Evolutionary conservation across 1,140 invertebrate species (phyloP).

Genomic region (Drosophila arizonae): DNA sequence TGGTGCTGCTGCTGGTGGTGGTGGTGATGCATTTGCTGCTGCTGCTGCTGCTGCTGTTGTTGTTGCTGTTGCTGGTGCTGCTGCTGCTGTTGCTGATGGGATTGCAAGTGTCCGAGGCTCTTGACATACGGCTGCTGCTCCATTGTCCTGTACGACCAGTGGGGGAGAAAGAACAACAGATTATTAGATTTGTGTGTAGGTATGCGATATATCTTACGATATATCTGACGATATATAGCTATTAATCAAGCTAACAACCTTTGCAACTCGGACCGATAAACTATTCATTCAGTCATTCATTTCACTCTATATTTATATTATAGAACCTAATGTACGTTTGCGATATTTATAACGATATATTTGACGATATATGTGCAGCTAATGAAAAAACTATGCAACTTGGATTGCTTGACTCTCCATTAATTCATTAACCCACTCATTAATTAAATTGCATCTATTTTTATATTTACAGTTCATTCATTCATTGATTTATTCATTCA

Average conservation of each 20-base stretch:
- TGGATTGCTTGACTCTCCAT: too few relatives aligned
- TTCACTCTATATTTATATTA: constrained; percentile 36
- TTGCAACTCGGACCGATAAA: background rate
- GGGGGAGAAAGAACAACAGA: constrained; percentile 51
- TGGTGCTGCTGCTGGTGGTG: constrained; percentile 48
- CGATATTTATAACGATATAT: background rate
- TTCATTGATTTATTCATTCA: too few relatives aligned
- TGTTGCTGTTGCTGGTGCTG: constrained; percentile 49
- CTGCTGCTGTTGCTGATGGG: constrained; percentile 57
- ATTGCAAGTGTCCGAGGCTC: constrained; percentile 55
- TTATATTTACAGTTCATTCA: too few relatives aligned
- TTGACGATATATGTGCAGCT: background rate
- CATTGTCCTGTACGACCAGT: constrained; percentile 76
- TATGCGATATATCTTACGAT: background rate
- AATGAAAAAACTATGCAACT: background rate
- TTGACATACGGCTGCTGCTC: constrained; percentile 77
- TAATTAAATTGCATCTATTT: too few relatives aligned
- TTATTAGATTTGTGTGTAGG: constrained; percentile 69
- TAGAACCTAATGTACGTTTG: constrained; percentile 54
- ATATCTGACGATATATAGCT: background rate
- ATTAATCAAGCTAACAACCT: background rate
- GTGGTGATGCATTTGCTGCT: constrained; percentile 54
- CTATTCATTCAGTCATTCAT: too few relatives aligned
- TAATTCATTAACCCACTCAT: too few relatives aligned
- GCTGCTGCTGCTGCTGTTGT: constrained; percentile 56